Base-by-base conservation (phyloP, 2,113 vertebrate genomes). In the Ochotona curzoniae region DNA sequence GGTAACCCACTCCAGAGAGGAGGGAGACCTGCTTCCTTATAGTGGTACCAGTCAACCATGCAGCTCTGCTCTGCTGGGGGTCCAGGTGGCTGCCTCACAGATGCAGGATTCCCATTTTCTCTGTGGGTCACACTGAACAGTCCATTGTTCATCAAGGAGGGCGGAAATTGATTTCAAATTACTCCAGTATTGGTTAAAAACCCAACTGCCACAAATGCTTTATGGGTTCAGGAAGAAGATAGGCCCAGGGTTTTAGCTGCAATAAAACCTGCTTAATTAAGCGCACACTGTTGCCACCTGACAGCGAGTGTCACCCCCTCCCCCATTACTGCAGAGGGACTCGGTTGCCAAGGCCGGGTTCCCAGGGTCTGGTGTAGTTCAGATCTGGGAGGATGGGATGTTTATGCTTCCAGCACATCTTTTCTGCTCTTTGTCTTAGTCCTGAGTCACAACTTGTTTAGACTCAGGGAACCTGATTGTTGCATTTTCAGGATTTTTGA, bases 131-230 rank as follows among this genome's bases (percentile, higher is more conserved):
- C 64, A 71, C 82, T 93, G 69, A 96, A 94, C 76, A 91, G 95
- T 89, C n/a, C 91, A 54, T 90, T 97, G 89, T 93, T 96, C 93
- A 96, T 97, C 94, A 91, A 91, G 85, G 69, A 95, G 87, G 85
- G 61, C 32, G 64, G 96, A 94, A 93, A 97, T 93, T 96, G 96
- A 96, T 97, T 96, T 96, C 87, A 90, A 91, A 97, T 95, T 95
- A 94, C 91, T 94, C 73, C 84, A 78, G 82, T 90, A 95, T 97
- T 91, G 93, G 91, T 93, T 95, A 91, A 96, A 94, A 96, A 89
- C 94, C 12, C 15, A 90, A 94, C 84, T 95, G 93, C 89, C 96
- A 93, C 1, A 4, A 38, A 87, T 96, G 93, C 87, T 97, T 96
- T 97, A 87, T 93, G 89, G 95, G 81, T 93, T 93, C 80, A 84